A percentile compares a stretch with the other conserved stretches of the same genome.
phyloP scores from a whole-genome alignment of 2,113 vertebrate species.

The Cochlearius cochlearius region DNA sequence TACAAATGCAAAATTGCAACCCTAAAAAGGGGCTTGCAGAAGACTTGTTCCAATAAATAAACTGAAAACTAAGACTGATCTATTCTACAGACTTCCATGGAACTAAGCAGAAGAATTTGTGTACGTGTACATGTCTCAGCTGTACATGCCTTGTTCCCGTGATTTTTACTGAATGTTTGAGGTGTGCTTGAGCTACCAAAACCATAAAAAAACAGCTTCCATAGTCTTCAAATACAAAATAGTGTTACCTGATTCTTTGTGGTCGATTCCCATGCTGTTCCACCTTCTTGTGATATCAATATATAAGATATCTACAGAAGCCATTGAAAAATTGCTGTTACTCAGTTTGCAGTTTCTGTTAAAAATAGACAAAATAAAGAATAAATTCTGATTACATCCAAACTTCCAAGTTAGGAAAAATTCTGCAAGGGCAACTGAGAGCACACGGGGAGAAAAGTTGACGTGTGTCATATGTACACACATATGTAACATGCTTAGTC shows the following conservation, averaged over 20 bases:
- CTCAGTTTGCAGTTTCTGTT: constrained; percentile 91
- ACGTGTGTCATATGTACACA: not conserved
- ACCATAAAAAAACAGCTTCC: not conserved
- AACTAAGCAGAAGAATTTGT: not conserved
- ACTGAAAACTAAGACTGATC: not conserved
- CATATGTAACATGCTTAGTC: not conserved
- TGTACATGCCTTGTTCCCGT: not conserved
- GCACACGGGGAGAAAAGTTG: not conserved
- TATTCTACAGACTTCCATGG: not conserved
- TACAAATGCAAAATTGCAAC: not conserved
- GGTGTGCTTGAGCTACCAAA: not conserved
- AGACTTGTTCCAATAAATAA: not conserved
- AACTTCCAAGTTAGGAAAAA: not conserved
- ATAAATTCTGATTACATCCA: not conserved
- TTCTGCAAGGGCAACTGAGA: not conserved
- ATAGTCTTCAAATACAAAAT: not conserved
- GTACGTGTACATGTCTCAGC: not conserved
- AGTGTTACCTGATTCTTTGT: constrained; percentile 85
- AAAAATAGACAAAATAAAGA: not conserved
- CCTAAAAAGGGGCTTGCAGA: not conserved
- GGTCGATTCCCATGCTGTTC: constrained; percentile 78
- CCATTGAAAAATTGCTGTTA: constrained; percentile 90
- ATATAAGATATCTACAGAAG: constrained; percentile 93
- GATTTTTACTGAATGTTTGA: not conserved
- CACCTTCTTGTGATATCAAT: constrained; percentile 95